Percentiles rank a stretch among this genome's conserved stretches.
Evolutionary conservation across 2,113 vertebrate genomes (phyloP).

Genomic region (Bombycilla garrulus): DNA sequence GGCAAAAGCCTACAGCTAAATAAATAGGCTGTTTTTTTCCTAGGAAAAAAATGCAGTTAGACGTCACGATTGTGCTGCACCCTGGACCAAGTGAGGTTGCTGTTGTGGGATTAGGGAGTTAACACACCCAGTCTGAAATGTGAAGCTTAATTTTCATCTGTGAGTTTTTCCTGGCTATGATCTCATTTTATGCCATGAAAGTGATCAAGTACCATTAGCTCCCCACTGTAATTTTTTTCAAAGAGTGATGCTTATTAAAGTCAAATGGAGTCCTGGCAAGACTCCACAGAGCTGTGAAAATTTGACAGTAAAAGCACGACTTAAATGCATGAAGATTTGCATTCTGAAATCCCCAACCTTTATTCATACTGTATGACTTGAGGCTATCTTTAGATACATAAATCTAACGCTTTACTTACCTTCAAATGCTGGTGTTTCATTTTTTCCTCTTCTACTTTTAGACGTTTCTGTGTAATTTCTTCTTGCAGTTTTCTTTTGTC

Average conservation of each 20-base stretch:
- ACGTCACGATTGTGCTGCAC: background rate
- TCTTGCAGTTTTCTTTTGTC: constrained; percentile 95
- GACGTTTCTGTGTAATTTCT: constrained; percentile 89
- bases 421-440: constrained; percentile 93
- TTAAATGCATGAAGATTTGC: constrained; percentile 28
- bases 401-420: constrained; percentile 68
- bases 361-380: background rate
- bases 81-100: constrained; percentile 3
- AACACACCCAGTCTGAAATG: constrained; percentile 61
- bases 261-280: constrained; percentile 10
- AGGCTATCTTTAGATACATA: background rate
- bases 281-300: constrained; percentile 1
- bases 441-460: constrained; percentile 92
- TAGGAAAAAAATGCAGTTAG: background rate
- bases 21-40: background rate
- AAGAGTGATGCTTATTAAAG: constrained; percentile 31
- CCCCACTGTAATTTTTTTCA: constrained; percentile 15
- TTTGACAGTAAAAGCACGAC: constrained; percentile 21
- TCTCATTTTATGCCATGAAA: constrained; percentile 63
- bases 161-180: constrained; percentile 73
- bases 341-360: background rate
- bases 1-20: background rate
- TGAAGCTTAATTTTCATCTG: constrained; percentile 60
- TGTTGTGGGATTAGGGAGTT: constrained; percentile 36
- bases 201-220: constrained; percentile 33